Evolutionary conservation across 2,888 invertebrate species (phyloP).

Genomic region (Meiosimyza platycephala): DNA sequence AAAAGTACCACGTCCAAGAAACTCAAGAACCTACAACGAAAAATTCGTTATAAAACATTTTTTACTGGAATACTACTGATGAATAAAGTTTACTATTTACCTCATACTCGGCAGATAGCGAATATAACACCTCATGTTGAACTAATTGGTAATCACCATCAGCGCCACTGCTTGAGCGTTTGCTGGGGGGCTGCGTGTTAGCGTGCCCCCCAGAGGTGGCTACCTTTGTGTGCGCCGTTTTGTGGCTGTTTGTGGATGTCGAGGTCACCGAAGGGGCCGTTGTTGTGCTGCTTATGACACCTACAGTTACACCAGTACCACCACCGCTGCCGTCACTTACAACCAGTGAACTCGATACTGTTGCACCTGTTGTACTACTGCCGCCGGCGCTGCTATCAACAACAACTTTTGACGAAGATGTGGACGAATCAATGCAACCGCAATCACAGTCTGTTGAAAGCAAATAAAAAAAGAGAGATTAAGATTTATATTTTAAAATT

Average conservation of each 20-base stretch:
- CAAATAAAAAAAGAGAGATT: not conserved
- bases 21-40: slow-evolving; percentile 86
- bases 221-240: slow-evolving; percentile 68
- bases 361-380: slow-evolving; percentile 44
- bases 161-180: slow-evolving; percentile 84
- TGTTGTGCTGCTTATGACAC: slow-evolving; percentile 29
- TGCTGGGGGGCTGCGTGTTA: slow-evolving; percentile 70
- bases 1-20: slow-evolving; percentile 98
- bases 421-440: slow-evolving; percentile 65
- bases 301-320: slow-evolving; percentile 21
- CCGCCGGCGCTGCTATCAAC: slow-evolving; percentile 36
- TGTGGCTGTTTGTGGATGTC: slow-evolving; percentile 62
- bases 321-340: slow-evolving; percentile 33
- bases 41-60: slow-evolving; percentile 5
- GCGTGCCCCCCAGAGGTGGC: slow-evolving; percentile 69
- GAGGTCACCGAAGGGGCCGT: slow-evolving; percentile 49
- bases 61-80: too few species aligned
- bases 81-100: slow-evolving; percentile 46
- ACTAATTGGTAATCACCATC: slow-evolving; percentile 99
- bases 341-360: slow-evolving; percentile 31
- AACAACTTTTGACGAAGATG: slow-evolving; percentile 42
- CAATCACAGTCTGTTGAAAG: slow-evolving; percentile 63
- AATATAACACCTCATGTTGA: slow-evolving; percentile 97
- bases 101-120: slow-evolving; percentile 92
- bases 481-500: not conserved